These are phyloP conservation scores for Cliona cf. orientalis DNA, from an alignment of 37 sponge, comb jelly and placozoan species.

Conservation along the genomic window DNA sequence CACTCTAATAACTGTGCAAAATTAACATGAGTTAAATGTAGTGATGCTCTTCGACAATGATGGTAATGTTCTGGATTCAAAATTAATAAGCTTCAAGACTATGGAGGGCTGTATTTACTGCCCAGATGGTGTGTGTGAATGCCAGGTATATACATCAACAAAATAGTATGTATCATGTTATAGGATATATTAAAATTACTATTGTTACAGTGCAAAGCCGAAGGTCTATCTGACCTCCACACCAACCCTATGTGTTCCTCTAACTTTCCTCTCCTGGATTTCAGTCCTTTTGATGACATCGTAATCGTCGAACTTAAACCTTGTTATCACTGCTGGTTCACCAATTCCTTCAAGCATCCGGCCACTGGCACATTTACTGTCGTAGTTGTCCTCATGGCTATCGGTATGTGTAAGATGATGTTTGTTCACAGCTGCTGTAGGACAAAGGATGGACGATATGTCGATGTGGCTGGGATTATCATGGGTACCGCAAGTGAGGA, in stretches of 20 bases:
- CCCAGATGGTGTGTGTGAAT: slow-evolving; percentile 68
- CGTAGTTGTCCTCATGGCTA: slow-evolving; percentile 42
- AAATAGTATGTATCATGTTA: neutral
- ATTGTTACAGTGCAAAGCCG: slow-evolving; percentile 25
- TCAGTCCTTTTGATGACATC: slow-evolving; percentile 13
- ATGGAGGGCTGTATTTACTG: slow-evolving; percentile 71
- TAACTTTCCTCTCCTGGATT: too few species aligned
- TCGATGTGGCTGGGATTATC: slow-evolving; percentile 73
- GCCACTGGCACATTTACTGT: slow-evolving; percentile 33
- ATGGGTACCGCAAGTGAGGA: slow-evolving; percentile 62
- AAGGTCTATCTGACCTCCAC: neutral
- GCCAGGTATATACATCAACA: slow-evolving; percentile 48
- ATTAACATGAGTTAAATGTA: slow-evolving; percentile 8
- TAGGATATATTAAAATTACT: neutral
- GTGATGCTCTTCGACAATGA: slow-evolving; percentile 61
- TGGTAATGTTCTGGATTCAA: slow-evolving; percentile 54
- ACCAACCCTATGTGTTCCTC: too few species aligned
- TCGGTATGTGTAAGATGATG: slow-evolving; percentile 86
- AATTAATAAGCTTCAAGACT: slow-evolving; percentile 51
- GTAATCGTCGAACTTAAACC: slow-evolving; percentile 24
- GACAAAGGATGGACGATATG: slow-evolving; percentile 68
- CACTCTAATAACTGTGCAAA: neutral
- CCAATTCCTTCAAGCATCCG: slow-evolving; percentile 67
- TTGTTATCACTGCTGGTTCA: slow-evolving; percentile 84
- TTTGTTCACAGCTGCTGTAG: slow-evolving; percentile 59